These are phyloP conservation scores for Odontophorus gujanensis DNA, from an alignment of 2,113 vertebrate genomes.

Conservation along the genomic window DNA sequence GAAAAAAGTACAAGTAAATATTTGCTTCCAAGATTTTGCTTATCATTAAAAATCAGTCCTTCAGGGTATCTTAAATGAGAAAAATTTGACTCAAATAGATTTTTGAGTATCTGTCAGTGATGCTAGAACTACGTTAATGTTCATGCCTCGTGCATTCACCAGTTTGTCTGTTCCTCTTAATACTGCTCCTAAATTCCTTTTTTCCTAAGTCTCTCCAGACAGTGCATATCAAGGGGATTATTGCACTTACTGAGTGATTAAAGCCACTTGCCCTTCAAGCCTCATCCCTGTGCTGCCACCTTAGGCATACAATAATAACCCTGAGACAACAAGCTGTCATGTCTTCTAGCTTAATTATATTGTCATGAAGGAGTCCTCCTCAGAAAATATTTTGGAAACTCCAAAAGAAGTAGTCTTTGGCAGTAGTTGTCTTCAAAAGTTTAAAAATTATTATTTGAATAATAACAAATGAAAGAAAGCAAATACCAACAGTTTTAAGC, in stretches of 20 bases:
- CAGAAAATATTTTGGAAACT: constrained; percentile 41
- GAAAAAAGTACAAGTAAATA: background rate
- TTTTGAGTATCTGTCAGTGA: background rate
- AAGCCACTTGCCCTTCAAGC: constrained; percentile 48
- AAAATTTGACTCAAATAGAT: constrained; percentile 26
- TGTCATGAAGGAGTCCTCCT: constrained; percentile 38
- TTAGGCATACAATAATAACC: constrained; percentile 63
- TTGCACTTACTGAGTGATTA: constrained; percentile 60
- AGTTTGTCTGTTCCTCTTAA: constrained; percentile 32
- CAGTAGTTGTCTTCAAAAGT: constrained; percentile 7
- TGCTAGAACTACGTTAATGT: background rate
- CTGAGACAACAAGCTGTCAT: constrained; percentile 61
- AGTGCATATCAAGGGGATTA: constrained; percentile 66
- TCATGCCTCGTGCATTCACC: background rate
- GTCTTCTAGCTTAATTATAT: constrained; percentile 68
- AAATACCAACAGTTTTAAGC: constrained; percentile 38
- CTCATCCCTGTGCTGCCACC: constrained; percentile 58
- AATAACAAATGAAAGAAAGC: background rate
- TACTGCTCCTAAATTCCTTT: constrained; percentile 41
- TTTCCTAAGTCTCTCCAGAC: constrained; percentile 54
- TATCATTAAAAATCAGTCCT: background rate
- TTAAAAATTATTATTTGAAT: background rate
- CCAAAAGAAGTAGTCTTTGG: constrained; percentile 12
- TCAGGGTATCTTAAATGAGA: background rate
- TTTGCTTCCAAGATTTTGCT: background rate